Evolutionary conservation across 2,888 invertebrate genomes (phyloP).

Genomic region (Ophioninae sp.): DNA sequence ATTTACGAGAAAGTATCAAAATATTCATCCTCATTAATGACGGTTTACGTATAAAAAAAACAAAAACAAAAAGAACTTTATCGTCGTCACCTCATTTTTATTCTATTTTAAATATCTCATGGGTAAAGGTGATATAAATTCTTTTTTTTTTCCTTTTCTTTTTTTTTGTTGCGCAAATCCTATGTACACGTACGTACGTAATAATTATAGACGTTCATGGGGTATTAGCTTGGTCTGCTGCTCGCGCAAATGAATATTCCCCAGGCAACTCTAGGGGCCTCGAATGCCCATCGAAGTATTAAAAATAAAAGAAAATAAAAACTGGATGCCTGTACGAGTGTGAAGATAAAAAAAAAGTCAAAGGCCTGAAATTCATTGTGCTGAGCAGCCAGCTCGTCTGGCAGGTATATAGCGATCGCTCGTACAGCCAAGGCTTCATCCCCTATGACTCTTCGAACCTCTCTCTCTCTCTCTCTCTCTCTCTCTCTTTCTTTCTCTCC

Average conservation of each 20-base stretch:
- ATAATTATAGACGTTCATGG: background rate
- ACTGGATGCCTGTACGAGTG: background rate
- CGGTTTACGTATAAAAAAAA: background rate
- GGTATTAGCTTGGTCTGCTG: constrained; percentile 2
- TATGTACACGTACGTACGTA: background rate
- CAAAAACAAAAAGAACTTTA: background rate
- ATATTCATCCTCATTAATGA: background rate
- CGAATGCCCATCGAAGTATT: constrained; percentile 10
- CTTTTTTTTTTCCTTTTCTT: background rate
- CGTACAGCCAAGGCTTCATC: constrained; percentile 16
- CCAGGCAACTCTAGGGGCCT: background rate
- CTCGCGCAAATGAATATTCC: background rate
- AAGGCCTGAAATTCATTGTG: constrained; percentile 40
- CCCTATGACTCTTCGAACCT: background rate
- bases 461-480: constrained; percentile 30
- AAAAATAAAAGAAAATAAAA: constrained; percentile 25
- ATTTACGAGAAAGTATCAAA: background rate
- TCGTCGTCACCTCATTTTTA: background rate
- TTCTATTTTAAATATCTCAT: background rate
- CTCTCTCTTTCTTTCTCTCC: constrained; percentile 34
- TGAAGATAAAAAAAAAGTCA: constrained; percentile 25
- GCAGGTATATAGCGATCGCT: constrained; percentile 9
- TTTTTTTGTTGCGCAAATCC: background rate
- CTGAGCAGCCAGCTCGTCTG: constrained; percentile 21
- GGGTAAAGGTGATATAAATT: background rate